phyloP scores from a whole-genome alignment of 2,113 vertebrate genomes.

The Strigops habroptila region DNA sequence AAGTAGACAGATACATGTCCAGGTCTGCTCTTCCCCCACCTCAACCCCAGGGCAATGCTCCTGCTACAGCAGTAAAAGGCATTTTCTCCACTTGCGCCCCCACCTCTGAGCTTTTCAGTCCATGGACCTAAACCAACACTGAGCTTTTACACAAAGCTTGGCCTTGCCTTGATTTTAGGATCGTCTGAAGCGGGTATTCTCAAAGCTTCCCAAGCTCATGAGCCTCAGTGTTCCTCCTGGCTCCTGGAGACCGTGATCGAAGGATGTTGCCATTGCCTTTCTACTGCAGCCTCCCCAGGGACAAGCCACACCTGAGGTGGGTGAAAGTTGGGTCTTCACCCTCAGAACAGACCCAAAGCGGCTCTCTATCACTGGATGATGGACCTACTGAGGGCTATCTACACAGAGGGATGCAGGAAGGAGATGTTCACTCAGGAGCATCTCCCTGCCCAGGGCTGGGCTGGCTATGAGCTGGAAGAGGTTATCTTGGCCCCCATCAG shows the following conservation, averaged over 20 bases:
- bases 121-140: not conserved
- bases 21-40: not conserved
- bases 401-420: not conserved
- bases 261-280: not conserved
- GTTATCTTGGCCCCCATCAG: constrained; percentile 54
- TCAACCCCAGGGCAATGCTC: not conserved
- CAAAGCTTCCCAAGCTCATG: not conserved
- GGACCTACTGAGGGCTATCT: not conserved
- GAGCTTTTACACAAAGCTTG: not conserved
- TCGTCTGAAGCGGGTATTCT: not conserved
- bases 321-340: not conserved
- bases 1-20: fast-evolving
- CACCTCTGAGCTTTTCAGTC: not conserved
- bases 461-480: not conserved
- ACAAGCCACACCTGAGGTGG: not conserved
- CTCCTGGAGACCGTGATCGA: not conserved
- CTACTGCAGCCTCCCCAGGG: not conserved
- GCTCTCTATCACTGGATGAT: not conserved
- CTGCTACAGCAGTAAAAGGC: not conserved
- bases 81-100: not conserved
- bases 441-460: not conserved
- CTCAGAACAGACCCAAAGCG: not conserved
- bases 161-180: not conserved
- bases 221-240: not conserved
- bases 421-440: not conserved